phyloP scores from a whole-genome alignment of 2,888 invertebrate species.

The Baronia brevicornis region DNA sequence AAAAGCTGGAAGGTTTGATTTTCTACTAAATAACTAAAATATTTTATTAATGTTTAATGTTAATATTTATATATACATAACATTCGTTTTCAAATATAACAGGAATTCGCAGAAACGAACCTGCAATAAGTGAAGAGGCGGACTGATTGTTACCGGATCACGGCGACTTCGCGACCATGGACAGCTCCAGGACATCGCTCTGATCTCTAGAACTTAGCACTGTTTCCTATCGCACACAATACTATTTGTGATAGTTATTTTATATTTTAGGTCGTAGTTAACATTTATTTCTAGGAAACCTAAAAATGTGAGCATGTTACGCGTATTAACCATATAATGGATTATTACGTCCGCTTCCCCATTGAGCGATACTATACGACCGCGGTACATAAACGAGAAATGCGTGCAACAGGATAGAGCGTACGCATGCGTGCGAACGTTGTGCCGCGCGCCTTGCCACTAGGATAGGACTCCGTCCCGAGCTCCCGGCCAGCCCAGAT shows the following conservation, averaged over 20 bases:
- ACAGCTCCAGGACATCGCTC: slow-evolving; percentile 60
- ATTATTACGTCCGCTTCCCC: slow-evolving; percentile 1
- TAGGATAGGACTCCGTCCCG: slow-evolving; percentile 24
- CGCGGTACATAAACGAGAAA: slow-evolving; percentile 20
- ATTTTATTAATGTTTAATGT: no score
- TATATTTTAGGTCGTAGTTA: slow-evolving; percentile 1
- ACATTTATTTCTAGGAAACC: neutral
- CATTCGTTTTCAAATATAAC: no score
- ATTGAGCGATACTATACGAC: slow-evolving; percentile 17
- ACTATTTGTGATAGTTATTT: slow-evolving; percentile 2
- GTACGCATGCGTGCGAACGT: slow-evolving; percentile 52
- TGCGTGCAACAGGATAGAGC: slow-evolving; percentile 44
- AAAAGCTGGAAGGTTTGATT: no score
- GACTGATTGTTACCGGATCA: slow-evolving; percentile 46
- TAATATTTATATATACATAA: no score
- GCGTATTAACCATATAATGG: no score
- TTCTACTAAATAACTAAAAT: no score
- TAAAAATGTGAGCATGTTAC: no score
- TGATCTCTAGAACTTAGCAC: slow-evolving; percentile 33
- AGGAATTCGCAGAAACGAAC: slow-evolving; percentile 34
- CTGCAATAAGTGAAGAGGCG: slow-evolving; percentile 49
- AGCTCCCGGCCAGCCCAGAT: slow-evolving; percentile 15
- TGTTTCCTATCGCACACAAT: slow-evolving; percentile 23
- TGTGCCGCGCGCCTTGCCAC: slow-evolving; percentile 49
- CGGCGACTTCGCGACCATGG: slow-evolving; percentile 63